A percentile compares a stretch with the other conserved stretches of the same genome.
phyloP scores from a whole-genome alignment of 2,113 vertebrate genomes.

The Plectropomus leopardus region DNA sequence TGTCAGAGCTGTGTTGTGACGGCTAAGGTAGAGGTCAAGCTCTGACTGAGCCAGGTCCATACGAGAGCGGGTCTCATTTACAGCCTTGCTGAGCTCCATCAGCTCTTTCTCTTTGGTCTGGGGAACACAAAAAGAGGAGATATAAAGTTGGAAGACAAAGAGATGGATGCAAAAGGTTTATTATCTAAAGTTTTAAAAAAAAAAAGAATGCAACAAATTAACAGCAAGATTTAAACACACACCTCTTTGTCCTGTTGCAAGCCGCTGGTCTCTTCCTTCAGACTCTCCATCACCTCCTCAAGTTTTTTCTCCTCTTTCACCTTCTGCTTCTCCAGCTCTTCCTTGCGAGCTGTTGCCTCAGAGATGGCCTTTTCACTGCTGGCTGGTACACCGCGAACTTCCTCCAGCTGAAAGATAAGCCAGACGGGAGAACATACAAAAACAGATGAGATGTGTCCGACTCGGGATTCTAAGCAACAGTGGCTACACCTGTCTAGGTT shows the following conservation, averaged over 20 bases:
- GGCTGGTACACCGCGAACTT: constrained; percentile 86
- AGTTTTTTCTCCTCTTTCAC: constrained; percentile 90
- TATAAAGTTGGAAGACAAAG: neutral
- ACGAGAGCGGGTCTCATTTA: constrained; percentile 91
- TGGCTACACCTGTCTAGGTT: constrained; percentile 7
- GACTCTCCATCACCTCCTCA: constrained; percentile 90
- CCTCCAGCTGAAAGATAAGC: constrained; percentile 86
- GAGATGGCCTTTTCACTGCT: constrained; percentile 87
- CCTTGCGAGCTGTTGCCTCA: constrained; percentile 86
- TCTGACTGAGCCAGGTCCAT: constrained; percentile 94
- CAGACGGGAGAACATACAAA: constrained; percentile 16
- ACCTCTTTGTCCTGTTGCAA: constrained; percentile 95
- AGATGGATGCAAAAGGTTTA: neutral
- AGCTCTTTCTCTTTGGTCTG: constrained; percentile 93
- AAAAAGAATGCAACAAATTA: neutral
- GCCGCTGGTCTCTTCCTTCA: constrained; percentile 92
- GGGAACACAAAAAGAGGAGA: constrained; percentile 9
- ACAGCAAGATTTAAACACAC: neutral
- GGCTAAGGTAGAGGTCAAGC: constrained; percentile 93
- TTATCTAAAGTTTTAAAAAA: neutral
- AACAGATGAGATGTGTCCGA: constrained; percentile 23
- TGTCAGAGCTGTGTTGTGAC: constrained; percentile 89
- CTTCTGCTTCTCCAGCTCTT: constrained; percentile 88
- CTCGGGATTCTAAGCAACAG: constrained; percentile 20
- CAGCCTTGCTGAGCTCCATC: constrained; percentile 91